Conservation (phyloP, 2,888 invertebrate genomes). For the Anoplius nigerrimus region DNA sequence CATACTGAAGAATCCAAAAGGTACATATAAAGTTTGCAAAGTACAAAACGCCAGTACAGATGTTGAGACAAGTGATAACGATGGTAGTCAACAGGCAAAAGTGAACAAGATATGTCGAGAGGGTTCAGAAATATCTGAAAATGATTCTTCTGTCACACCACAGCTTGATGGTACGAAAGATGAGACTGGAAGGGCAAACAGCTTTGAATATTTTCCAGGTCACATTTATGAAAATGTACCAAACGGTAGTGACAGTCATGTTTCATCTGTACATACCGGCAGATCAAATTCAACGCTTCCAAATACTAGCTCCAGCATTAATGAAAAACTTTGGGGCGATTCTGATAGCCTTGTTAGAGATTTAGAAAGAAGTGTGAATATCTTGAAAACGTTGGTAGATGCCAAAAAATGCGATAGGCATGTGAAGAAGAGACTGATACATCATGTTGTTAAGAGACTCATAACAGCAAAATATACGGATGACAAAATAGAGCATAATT, state of each 20-base stretch:
- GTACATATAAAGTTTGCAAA: conserved; percentile 59
- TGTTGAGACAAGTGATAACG: conserved; percentile 16
- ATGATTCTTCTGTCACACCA: conserved; percentile 57
- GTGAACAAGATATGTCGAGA: conserved; percentile 70
- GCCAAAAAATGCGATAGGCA: conserved; percentile 79
- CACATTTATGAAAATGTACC: conserved; percentile 78
- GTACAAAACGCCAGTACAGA: conserved; percentile 26
- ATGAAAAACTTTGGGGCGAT: conserved; percentile 72
- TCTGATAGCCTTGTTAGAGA: conserved; percentile 77
- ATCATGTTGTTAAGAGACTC: conserved; percentile 80
- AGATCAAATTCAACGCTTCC: conserved; percentile 71
- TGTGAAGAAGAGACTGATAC: conserved; percentile 80
- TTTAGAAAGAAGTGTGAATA: conserved; percentile 79
- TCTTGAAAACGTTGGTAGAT: conserved; percentile 79
- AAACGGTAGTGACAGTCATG: conserved; percentile 63
- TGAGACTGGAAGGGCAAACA: conserved; percentile 79
- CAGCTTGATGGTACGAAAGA: conserved; percentile 60
- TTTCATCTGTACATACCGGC: conserved; percentile 67
- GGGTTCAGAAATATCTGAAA: conserved; percentile 59
- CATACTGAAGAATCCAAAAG: conserved; percentile 64
- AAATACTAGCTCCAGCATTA: conserved; percentile 71
- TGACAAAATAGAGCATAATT: conserved; percentile 74
- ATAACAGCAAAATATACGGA: conserved; percentile 79
- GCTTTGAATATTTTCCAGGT: conserved; percentile 80
- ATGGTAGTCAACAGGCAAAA: conserved; percentile 57